These are phyloP conservation scores for Actinernus sp. DNA, from an alignment of 92 coral and sea anemone genomes.

Conservation along the genomic window DNA sequence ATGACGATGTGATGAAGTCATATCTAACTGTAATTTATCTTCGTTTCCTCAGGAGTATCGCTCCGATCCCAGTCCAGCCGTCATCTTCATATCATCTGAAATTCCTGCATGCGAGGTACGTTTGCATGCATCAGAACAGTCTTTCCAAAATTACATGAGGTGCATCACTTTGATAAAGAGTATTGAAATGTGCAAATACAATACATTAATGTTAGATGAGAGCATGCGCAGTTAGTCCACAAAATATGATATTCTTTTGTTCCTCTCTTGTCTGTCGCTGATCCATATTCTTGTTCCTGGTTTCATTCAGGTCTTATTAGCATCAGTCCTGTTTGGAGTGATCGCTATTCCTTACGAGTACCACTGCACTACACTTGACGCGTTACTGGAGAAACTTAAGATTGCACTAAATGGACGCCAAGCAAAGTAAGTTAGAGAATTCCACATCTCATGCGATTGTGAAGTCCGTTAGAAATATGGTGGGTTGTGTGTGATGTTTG, in stretches of 20 bases:
- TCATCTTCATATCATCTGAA: conserved; percentile 87
- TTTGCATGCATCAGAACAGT: too few species aligned
- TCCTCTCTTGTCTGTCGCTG: too few species aligned
- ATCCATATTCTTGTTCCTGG: too few species aligned
- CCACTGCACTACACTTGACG: conserved; percentile 80
- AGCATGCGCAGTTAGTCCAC: too few species aligned
- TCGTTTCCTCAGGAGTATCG: conserved; percentile 67
- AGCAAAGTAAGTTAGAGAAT: conserved; percentile 66
- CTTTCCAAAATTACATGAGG: not conserved
- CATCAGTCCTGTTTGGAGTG: conserved; percentile 71
- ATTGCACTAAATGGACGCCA: conserved; percentile 80
- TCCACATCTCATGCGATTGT: too few species aligned
- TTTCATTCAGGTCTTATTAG: conserved; percentile 82
- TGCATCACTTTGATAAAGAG: too few species aligned
- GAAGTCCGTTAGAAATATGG: too few species aligned
- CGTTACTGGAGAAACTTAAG: conserved; percentile 73
- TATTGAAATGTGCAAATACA: too few species aligned
- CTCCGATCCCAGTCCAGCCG: conserved; percentile 60
- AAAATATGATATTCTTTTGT: too few species aligned
- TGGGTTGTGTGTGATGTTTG: not conserved
- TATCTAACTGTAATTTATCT: too few species aligned
- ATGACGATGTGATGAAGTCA: too few species aligned
- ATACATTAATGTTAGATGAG: too few species aligned
- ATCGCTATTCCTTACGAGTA: conserved; percentile 78
- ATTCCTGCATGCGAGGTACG: conserved; percentile 92